A percentile compares a stretch with the other conserved stretches of the same genome.
phyloP scores from a whole-genome alignment of 2,113 vertebrate species.

The Rafetus swinhoei region DNA sequence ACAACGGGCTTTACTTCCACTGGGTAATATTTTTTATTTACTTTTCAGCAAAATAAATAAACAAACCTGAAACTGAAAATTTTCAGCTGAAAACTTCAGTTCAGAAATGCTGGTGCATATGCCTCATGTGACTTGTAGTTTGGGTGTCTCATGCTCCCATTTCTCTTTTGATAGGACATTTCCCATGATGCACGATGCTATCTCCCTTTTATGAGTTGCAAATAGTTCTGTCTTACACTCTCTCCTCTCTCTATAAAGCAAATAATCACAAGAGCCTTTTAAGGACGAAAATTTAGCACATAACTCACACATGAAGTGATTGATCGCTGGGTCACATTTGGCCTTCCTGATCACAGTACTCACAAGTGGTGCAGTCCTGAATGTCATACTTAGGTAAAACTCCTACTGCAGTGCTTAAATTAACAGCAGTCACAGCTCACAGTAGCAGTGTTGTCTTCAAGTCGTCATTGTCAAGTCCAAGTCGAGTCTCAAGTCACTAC shows the following conservation, averaged over 20 bases:
- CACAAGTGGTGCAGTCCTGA: background rate
- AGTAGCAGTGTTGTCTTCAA: too few relatives aligned
- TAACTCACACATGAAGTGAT: background rate
- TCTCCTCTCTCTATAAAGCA: background rate
- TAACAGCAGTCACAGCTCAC: background rate
- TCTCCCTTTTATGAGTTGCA: background rate
- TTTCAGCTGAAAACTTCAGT: background rate
- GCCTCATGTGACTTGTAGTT: background rate
- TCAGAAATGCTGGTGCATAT: background rate
- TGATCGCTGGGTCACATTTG: background rate
- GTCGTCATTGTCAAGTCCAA: too few relatives aligned
- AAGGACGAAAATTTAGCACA: background rate
- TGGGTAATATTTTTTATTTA: background rate
- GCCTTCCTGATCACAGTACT: background rate
- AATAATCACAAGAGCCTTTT: background rate
- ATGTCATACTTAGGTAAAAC: background rate
- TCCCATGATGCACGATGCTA: background rate
- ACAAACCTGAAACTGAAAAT: background rate
- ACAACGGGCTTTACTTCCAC: background rate
- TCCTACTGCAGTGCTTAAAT: background rate
- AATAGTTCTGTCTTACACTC: background rate
- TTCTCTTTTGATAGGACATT: slow-evolving; percentile 9
- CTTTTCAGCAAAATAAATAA: background rate
- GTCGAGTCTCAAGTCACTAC: too few relatives aligned
- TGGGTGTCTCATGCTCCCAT: background rate